Evolutionary conservation across 2,113 vertebrate genomes (phyloP), one percentile per base, ranked within the genome.

Genomic region (Cebidichthys violaceus): DNA sequence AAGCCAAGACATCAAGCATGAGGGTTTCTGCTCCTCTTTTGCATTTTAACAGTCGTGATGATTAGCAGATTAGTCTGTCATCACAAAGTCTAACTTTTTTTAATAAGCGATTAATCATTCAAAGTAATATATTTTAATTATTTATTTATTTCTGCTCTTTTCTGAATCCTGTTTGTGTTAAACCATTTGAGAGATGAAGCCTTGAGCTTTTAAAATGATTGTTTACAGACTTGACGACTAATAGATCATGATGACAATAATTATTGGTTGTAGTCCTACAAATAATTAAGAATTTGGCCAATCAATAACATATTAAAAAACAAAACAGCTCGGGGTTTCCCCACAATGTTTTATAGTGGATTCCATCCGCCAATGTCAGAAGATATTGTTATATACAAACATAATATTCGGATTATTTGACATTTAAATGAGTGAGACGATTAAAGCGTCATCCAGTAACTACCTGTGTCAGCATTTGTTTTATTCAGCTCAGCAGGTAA

Each of bases 1-100:
- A 11, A 70, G 52, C 35, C 45, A 20, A 55, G 31, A 70, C 50
- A 72, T 55, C 27, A 45, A 64, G 57, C 54, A n/a, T 1, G 35
- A 65, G 18, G 52, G 54, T 43, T 29, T 39, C 66, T 65, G 45
- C 41, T 60, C 6, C 66, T 76, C 14, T 57, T 67, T 67, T 24
- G 11, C 15, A 67, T 45, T 39, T 43, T 9, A 27, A 41, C 59
- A 55, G 22, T 18, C 64, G 54, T 22, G 41, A 50, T 67, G 52
- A 73, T 57, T 9, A 41, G 8, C 22, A 39, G 39, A 79, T 69
- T 18, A 57, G 57, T 31, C 43, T 20, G 35, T 64, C n/a, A 41
- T 15, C 17, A 31, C 45, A 41, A 70, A 37, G 55, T n/a, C 1
- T 2, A 8, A 43, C 35, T 1, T 22, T 52, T 4, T 78, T 50